Base-by-base conservation (phyloP, 2,797 vertebrate genomes). In the Hypotaenidia okinawae region DNA sequence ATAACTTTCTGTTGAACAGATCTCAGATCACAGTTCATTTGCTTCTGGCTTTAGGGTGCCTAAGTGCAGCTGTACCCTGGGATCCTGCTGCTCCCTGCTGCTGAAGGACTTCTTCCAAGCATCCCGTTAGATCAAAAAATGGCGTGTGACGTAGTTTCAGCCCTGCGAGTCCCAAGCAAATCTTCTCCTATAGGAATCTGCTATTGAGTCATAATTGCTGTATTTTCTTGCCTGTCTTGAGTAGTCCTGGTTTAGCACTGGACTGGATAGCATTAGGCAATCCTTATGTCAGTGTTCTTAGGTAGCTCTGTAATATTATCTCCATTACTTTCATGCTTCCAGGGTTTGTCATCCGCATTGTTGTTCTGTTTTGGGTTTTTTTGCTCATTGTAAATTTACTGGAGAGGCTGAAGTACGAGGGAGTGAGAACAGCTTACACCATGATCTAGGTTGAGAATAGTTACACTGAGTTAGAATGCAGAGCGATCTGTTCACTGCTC, bases 1-100 rank as follows among this genome's bases (percentile, higher is more conserved):
- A 25, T 45, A 79, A 8, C 59, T 7, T 78, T 83, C 52, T 73
- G 0, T 57, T 73, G 75, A 94, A 64, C 64, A 85, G 21, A 61
- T 84, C 73, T 93, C 58, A 69, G 84, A 66, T 91, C 75, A 67
- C 69, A 86, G 73, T 86, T 89, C 61, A 55, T 92, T 94, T 94
- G 47, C 77, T 94, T 81, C 96, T 96, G 88, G 74, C 77, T 78
- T 91, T 86, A 73, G 81, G 54, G 45, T 88, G 19, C 49, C 3
- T 33, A 81, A 87, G 28, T 76, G 55, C 74, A 89, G 43, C 68
- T 6, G 0, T 57, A 63, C 73, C 57, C 83, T 80, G 76, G 55
- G 87, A 89, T 91, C 74, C 30, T 79, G 32, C 58, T 79, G 64
- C 62, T 76, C 51, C 74, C 30, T 79, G 32, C 55, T 79, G 64